A percentile compares a stretch with the other conserved stretches of the same genome.
Evolutionary conservation across 2,888 invertebrate genomes (phyloP).

Genomic region (Busseola fusca): DNA sequence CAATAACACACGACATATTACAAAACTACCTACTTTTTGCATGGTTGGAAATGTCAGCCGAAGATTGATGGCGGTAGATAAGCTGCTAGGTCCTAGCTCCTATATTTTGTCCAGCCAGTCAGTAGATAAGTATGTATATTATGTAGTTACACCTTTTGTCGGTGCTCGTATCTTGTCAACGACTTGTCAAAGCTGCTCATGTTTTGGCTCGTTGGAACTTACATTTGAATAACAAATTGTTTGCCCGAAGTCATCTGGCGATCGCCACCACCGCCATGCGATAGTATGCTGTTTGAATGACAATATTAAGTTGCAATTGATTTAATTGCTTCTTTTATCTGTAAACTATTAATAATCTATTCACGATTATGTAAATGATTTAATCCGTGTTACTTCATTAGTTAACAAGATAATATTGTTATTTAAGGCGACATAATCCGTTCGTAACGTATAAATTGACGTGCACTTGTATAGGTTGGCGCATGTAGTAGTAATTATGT

Average conservation of each 20-base stretch:
- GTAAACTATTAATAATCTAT: conserved; percentile 53
- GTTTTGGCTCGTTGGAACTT: conserved; percentile 65
- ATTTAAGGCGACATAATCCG: conserved; percentile 38
- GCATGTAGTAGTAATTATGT: conserved; percentile 42
- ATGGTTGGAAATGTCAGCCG: conserved; percentile 40
- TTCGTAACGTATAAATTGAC: conserved; percentile 34
- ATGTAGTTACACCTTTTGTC: conserved; percentile 64
- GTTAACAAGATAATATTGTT: conserved; percentile 60
- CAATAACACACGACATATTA: conserved; percentile 50
- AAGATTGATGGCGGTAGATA: conserved; percentile 53
- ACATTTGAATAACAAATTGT: conserved; percentile 75
- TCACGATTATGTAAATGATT: conserved; percentile 60
- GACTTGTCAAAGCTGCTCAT: conserved; percentile 68
- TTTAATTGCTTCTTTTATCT: conserved; percentile 56
- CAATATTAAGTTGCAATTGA: conserved; percentile 65
- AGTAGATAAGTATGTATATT: conserved; percentile 51
- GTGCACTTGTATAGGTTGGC: conserved; percentile 26
- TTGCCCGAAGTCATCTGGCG: conserved; percentile 62
- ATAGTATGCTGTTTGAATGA: conserved; percentile 58
- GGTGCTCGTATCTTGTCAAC: conserved; percentile 66
- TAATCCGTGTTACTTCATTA: conserved; percentile 57
- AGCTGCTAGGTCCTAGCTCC: conserved; percentile 33
- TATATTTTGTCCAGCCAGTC: conserved; percentile 44
- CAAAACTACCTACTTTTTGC: conserved; percentile 53
- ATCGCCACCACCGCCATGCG: conserved; percentile 53